phyloP scores from a whole-genome alignment of 1,140 invertebrate genomes.

The Orchesella cincta region DNA sequence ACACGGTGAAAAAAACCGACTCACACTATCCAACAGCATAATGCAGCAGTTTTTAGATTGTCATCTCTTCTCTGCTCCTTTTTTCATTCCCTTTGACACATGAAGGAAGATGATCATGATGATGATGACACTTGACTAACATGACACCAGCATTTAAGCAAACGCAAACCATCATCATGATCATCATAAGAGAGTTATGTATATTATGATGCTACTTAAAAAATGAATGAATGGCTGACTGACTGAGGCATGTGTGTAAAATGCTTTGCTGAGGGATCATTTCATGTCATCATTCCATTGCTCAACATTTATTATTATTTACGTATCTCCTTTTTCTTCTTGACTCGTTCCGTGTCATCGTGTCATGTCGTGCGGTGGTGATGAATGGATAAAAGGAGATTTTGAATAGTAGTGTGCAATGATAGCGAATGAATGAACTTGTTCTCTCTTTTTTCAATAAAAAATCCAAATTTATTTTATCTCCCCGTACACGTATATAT shows the following conservation, averaged over 20 bases:
- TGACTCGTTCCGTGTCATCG: not conserved
- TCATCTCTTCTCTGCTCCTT: not conserved
- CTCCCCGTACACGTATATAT: not conserved
- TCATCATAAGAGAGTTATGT: no score
- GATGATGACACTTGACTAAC: not conserved
- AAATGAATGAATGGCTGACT: not conserved
- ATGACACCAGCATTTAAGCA: not conserved
- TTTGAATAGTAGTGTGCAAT: not conserved
- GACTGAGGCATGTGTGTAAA: not conserved
- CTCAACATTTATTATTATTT: not conserved
- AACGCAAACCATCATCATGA: not conserved
- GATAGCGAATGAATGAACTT: conserved; percentile 16
- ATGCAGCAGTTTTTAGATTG: not conserved
- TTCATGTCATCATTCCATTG: not conserved
- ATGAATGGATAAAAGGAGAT: not conserved
- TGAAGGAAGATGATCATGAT: not conserved
- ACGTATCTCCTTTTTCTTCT: not conserved
- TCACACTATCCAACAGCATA: no score
- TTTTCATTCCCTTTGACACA: no score
- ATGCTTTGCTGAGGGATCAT: not conserved
- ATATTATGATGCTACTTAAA: not conserved
- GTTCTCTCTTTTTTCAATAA: not conserved
- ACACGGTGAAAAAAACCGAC: not conserved
- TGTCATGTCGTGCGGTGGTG: conserved; percentile 8
- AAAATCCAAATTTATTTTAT: not conserved